Evolutionary conservation across 2,888 invertebrate species (phyloP).

Genomic region (Philonicus albiceps): DNA sequence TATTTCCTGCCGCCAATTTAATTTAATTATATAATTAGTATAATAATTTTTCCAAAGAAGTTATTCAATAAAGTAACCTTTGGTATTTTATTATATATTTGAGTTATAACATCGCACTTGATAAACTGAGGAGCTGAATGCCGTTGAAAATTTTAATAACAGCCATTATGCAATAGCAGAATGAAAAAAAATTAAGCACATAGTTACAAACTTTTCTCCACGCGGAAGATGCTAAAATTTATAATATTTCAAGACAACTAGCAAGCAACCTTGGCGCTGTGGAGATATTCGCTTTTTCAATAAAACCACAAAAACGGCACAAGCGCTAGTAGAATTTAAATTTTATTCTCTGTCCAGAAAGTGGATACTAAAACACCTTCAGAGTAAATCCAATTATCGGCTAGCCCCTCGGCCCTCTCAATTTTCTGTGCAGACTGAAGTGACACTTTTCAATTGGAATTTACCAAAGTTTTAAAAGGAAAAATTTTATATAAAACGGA

Average conservation of each 20-base stretch:
- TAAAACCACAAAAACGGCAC: neutral
- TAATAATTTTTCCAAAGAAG: too few species aligned
- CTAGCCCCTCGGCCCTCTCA: neutral
- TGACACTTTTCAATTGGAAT: neutral
- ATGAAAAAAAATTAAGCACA: neutral
- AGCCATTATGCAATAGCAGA: neutral
- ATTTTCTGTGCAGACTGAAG: neutral
- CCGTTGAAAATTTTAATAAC: neutral
- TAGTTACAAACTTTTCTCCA: neutral
- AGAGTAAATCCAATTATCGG: constrained; percentile 17
- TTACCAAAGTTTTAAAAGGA: constrained; percentile 7
- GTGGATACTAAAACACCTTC: neutral
- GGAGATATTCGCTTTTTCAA: neutral
- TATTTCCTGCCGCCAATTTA: too few species aligned
- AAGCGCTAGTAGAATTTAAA: neutral
- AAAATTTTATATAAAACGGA: neutral
- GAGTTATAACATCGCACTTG: neutral
- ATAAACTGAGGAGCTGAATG: neutral
- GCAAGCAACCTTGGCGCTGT: neutral
- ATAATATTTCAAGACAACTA: neutral
- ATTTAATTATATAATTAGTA: too few species aligned
- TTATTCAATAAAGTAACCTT: neutral
- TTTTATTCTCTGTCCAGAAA: neutral
- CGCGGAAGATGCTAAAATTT: neutral
- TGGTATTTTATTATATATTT: neutral